Base-by-base conservation (phyloP, 1,140 invertebrate species). In the Ceratosolen fusciceps region DNA sequence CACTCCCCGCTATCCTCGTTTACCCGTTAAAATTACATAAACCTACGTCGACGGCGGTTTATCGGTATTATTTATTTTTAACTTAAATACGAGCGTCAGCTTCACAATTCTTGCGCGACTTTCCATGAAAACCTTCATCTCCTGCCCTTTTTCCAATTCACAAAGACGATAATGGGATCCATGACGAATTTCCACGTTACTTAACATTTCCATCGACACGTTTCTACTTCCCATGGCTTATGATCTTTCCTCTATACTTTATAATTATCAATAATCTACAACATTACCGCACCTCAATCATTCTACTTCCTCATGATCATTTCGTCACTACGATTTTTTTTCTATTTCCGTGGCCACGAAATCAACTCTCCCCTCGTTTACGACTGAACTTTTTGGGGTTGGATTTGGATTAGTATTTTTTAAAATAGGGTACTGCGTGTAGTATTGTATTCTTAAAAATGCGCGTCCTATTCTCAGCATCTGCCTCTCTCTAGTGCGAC, bases 341-440 rank as follows among this genome's bases (percentile, higher is more conserved):
- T 21, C 10, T n/a, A 37, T 24, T 68, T 43, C n/a, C 2, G 16
- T 65, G 19, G 0, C 34, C 26, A n/a, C n/a, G n/a, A n/a, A n/a
- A n/a, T n/a, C n/a, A n/a, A n/a, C 31, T 39, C 8, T 47, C 39
- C 39, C 67, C 19, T 37, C 60, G 29, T 2, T 34, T 19, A 14
- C 58, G 14, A 31, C 29, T 10, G 29, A n/a, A 31, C 58, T 60
- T 29, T 60, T 31, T 16, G 3, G 14, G 29, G 16, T 14, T 12
- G 9, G n/a, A n/a, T n/a, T 31, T 16, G n/a, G 26, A 3, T 60
- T 60, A 4, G 26, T 60, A 60, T 24, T 65, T 73, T 56, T 34
- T 73, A 73, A 73, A 73, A 58, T 39, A 58, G 71, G 37, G 52
- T 72, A n/a, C n/a, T n/a, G n/a, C n/a, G n/a, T n/a, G n/a, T 34